These are phyloP conservation scores for Napeogenes sylphis DNA, from an alignment of 2,888 invertebrate genomes.

Conservation along the genomic window DNA sequence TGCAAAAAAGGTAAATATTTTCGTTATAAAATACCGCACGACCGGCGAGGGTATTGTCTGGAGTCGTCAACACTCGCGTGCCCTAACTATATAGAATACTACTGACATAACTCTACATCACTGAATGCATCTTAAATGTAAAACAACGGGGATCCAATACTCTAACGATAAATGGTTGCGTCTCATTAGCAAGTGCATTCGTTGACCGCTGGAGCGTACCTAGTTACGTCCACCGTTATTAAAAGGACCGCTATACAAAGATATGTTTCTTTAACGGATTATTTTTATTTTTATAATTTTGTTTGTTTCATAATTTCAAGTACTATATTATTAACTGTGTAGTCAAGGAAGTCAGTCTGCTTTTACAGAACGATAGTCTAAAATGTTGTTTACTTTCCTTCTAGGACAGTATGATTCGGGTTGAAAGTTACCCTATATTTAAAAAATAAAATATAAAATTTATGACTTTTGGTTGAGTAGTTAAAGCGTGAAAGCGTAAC, in stretches of 20 bases:
- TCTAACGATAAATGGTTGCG: constrained; percentile 11
- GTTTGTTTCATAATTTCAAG: too few relatives aligned
- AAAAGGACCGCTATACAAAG: constrained; percentile 13
- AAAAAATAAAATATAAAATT: too few relatives aligned
- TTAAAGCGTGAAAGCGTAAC: too few relatives aligned
- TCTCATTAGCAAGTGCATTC: constrained; percentile 16
- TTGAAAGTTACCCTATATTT: too few relatives aligned
- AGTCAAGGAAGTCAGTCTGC: too few relatives aligned
- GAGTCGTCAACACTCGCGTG: constrained; percentile 10
- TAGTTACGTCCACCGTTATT: constrained; percentile 15
- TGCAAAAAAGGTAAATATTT: constrained; percentile 13
- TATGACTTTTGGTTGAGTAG: too few relatives aligned
- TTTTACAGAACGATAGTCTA: too few relatives aligned
- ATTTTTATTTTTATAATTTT: not conserved
- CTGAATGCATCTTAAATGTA: constrained; percentile 5
- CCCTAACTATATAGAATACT: constrained; percentile 2
- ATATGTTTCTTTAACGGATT: not conserved
- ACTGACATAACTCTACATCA: not conserved
- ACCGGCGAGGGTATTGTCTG: constrained; percentile 17
- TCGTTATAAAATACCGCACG: constrained; percentile 8
- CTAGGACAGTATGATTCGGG: too few relatives aligned
- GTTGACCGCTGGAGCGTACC: constrained; percentile 14
- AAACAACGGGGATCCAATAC: constrained; percentile 9
- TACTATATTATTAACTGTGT: too few relatives aligned
- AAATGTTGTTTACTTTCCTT: too few relatives aligned